Percentiles rank a stretch among this genome's conserved stretches.
phyloP scores from a whole-genome alignment of 2,888 invertebrate species.

The Papilio elwesi region DNA sequence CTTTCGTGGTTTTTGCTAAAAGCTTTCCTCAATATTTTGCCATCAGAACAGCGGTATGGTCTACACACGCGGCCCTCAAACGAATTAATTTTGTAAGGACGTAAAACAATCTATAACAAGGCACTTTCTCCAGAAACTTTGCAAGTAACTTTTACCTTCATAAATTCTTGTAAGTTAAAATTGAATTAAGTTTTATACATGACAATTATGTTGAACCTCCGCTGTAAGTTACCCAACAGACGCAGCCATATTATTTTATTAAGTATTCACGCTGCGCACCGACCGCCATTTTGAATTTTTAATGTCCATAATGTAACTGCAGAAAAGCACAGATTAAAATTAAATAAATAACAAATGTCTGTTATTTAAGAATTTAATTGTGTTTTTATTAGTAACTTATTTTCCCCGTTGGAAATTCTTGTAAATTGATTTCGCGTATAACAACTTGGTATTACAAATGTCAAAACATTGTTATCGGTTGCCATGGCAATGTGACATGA shows the following conservation, averaged over 20 bases:
- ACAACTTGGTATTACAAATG: too few species aligned
- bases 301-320: neutral
- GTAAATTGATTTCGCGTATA: too few species aligned
- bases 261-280: neutral
- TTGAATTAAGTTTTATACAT: conserved; percentile 8
- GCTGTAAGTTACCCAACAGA: conserved; percentile 4
- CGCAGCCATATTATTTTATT: neutral
- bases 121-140: neutral
- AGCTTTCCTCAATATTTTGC: neutral
- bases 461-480: too few species aligned
- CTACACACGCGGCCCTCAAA: neutral
- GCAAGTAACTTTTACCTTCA: neutral
- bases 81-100: neutral
- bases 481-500: too few species aligned
- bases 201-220: neutral
- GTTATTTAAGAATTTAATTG: too few species aligned
- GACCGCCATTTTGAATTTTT: neutral
- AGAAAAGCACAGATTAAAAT: neutral
- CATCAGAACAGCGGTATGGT: neutral
- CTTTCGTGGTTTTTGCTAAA: too few species aligned
- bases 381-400: too few species aligned
- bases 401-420: too few species aligned
- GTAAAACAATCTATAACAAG: neutral
- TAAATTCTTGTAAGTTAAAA: conserved; percentile 4
- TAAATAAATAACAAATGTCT: neutral